These are phyloP conservation scores for Montipora efflorescens DNA, from an alignment of 64 coral and sea anemone genomes.

Conservation along the genomic window DNA sequence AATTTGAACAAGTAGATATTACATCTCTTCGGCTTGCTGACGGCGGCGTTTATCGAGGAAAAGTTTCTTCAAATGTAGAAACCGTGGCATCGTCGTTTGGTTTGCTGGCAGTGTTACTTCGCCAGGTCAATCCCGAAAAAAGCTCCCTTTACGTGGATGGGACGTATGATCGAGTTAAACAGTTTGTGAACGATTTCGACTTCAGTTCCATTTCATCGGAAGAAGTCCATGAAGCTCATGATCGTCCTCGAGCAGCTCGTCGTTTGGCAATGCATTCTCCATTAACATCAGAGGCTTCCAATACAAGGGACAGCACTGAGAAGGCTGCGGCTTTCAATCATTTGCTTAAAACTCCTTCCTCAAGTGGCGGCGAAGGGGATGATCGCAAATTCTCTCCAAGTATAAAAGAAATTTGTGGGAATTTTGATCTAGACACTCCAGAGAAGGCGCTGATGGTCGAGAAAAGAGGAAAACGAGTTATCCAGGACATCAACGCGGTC, in stretches of 20 bases:
- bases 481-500: background rate
- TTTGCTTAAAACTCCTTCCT: background rate
- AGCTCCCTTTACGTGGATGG: background rate
- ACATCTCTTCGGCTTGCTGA: background rate
- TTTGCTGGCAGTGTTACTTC: background rate
- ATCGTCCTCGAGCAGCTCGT: background rate
- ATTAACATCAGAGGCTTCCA: background rate
- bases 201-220: background rate
- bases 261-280: background rate
- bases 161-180: background rate
- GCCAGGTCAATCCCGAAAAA: background rate
- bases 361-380: background rate
- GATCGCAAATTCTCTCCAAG: background rate
- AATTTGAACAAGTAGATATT: conserved; percentile 8
- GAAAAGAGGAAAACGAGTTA: background rate
- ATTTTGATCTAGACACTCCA: background rate
- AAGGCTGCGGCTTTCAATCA: background rate
- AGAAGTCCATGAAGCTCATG: background rate
- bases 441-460: conserved; percentile 14
- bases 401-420: conserved; percentile 6
- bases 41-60: background rate
- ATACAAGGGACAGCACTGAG: too few relatives aligned
- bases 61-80: background rate
- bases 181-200: conserved; percentile 1
- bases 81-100: conserved; percentile 13